A percentile compares a stretch with the other conserved stretches of the same genome.
Conservation (phyloP, 64 coral and sea anemone species). For the Cladopsammia gracilis region DNA sequence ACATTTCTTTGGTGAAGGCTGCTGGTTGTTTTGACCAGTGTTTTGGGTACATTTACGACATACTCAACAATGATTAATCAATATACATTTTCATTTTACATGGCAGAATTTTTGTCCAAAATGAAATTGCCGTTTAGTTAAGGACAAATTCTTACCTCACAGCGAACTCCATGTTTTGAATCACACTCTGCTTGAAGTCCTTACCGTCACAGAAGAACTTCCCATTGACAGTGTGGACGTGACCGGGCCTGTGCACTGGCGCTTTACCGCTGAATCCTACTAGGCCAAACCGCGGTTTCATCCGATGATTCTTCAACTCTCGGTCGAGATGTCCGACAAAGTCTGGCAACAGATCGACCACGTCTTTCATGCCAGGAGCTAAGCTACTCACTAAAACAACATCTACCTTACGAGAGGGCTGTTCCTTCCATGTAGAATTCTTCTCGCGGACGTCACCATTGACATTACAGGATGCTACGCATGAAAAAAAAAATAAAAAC, state of each 20-base stretch:
- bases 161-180: conserved; percentile 55
- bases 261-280: conserved; percentile 85
- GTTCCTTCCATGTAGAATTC: conserved; percentile 1
- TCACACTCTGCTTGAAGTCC: conserved; percentile 13
- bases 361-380: conserved; percentile 51
- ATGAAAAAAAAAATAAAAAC: background rate
- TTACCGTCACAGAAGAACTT: conserved; percentile 17
- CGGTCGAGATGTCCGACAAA: conserved; percentile 23
- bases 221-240: conserved; percentile 74
- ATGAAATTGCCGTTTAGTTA: no score
- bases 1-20: no score
- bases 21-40: no score
- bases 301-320: background rate
- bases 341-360: conserved; percentile 22
- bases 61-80: no score
- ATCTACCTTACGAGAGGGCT: conserved; percentile 47
- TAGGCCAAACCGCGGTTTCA: conserved; percentile 62
- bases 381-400: conserved; percentile 78
- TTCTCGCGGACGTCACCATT: background rate
- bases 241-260: conserved; percentile 62
- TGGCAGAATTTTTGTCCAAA: no score
- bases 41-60: no score
- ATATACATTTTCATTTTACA: no score
- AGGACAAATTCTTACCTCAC: background rate
- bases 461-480: conserved; percentile 30